Evolutionary conservation across 2,113 vertebrate genomes (phyloP).

Genomic region (Indri indri): DNA sequence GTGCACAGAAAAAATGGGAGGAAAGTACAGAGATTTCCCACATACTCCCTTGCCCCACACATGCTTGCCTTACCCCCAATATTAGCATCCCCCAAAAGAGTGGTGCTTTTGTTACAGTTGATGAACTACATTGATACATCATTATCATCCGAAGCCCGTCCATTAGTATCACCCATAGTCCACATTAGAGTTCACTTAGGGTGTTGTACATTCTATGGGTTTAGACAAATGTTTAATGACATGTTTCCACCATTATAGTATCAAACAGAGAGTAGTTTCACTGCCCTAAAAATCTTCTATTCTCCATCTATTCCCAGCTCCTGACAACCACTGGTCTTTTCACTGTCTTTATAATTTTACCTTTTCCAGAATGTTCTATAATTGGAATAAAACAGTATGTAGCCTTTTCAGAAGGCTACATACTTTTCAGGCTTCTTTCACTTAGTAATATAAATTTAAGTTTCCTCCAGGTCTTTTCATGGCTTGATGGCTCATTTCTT

Average conservation of each 20-base stretch:
- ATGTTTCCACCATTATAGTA: not conserved
- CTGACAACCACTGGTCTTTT: not conserved
- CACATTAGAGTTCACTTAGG: not conserved
- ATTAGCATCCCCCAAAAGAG: not conserved
- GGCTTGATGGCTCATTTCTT: not conserved
- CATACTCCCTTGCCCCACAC: not conserved
- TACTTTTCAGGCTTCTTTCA: no score
- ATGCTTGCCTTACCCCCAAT: not conserved
- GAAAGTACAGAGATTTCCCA: not conserved
- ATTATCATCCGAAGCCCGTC: not conserved
- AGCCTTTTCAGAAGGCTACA: not conserved
- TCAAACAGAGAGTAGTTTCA: not conserved
- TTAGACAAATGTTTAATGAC: not conserved
- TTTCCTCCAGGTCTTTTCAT: not conserved
- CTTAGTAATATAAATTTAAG: not conserved
- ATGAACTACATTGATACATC: not conserved
- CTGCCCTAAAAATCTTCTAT: not conserved
- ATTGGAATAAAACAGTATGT: not conserved
- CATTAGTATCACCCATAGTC: not conserved
- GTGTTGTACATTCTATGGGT: not conserved
- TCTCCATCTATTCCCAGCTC: not conserved
- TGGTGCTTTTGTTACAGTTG: not conserved
- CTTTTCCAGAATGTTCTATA: not conserved
- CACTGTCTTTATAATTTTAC: not conserved
- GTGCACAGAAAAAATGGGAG: not conserved